Percentiles rank a stretch among this genome's conserved stretches.
phyloP scores from a whole-genome alignment of 2,113 vertebrate species.

The Fukomys damarensis region DNA sequence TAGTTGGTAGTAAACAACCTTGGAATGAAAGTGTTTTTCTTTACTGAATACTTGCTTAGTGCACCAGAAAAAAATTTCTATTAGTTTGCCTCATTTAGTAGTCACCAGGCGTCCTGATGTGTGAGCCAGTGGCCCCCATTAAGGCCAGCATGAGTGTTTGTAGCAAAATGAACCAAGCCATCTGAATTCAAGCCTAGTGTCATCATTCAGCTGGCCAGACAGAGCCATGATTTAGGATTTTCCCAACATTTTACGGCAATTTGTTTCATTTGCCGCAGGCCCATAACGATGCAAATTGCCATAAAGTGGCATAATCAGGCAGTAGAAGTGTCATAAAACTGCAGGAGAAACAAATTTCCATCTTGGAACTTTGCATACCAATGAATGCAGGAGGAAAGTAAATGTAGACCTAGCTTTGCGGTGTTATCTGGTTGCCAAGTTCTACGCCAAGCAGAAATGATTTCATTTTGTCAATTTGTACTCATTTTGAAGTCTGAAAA shows the following conservation, averaged over 20 bases:
- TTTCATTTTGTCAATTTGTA: slow-evolving; percentile 80
- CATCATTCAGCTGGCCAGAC: slow-evolving; percentile 73
- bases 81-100: slow-evolving; percentile 78
- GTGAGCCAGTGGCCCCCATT: slow-evolving; percentile 64
- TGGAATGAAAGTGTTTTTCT: slow-evolving; percentile 73
- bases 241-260: slow-evolving; percentile 79
- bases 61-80: slow-evolving; percentile 72
- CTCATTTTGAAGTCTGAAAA: slow-evolving; percentile 75
- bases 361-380: slow-evolving; percentile 77
- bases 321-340: slow-evolving; percentile 83
- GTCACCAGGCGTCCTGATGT: neutral
- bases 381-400: slow-evolving; percentile 55
- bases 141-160: slow-evolving; percentile 50
- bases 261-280: slow-evolving; percentile 79
- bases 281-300: slow-evolving; percentile 74
- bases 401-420: slow-evolving; percentile 69
- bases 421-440: slow-evolving; percentile 75
- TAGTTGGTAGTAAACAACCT: slow-evolving; percentile 67
- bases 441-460: slow-evolving; percentile 78
- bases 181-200: slow-evolving; percentile 68
- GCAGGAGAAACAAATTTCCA: slow-evolving; percentile 82
- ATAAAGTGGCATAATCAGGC: slow-evolving; percentile 82
- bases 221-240: slow-evolving; percentile 78
- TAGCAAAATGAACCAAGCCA: slow-evolving; percentile 72
- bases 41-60: slow-evolving; percentile 70